Conservation (phyloP, 2,888 invertebrate genomes). For the Drosophila longiperda region DNA sequence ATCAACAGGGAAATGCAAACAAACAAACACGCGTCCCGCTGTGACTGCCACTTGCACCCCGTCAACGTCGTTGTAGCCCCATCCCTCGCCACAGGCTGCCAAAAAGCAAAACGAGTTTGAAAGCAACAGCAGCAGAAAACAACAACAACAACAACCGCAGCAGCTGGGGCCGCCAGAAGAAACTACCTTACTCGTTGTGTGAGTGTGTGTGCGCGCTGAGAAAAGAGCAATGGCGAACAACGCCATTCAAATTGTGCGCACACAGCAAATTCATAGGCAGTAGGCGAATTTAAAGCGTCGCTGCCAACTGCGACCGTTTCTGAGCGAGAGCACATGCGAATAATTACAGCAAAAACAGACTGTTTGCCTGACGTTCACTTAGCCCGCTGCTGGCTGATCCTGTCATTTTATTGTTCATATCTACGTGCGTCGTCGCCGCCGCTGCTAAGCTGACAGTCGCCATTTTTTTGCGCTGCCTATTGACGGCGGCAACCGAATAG, state of each 20-base stretch:
- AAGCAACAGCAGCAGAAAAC: slow-evolving; percentile 29
- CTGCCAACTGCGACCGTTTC: slow-evolving; percentile 4
- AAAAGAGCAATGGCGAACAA: slow-evolving; percentile 18
- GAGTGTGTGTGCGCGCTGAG: slow-evolving; percentile 1
- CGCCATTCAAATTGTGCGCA: slow-evolving; percentile 48
- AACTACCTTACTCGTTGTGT: slow-evolving; percentile 27
- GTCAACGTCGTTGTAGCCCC: slow-evolving; percentile 5
- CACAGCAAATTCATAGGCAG: slow-evolving; percentile 26
- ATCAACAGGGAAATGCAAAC: slow-evolving; percentile 17
- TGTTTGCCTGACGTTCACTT: slow-evolving; percentile 9
- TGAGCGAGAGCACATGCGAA: slow-evolving; percentile 37
- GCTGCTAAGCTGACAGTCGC: slow-evolving; percentile 63
- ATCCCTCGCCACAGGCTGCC: slow-evolving; percentile 11
- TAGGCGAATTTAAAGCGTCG: slow-evolving; percentile 34
- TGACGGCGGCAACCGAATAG: slow-evolving; percentile 11
- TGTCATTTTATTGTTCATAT: slow-evolving; percentile 29
- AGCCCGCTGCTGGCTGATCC: slow-evolving; percentile 44
- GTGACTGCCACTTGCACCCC: slow-evolving; percentile 30
- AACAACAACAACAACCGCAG: slow-evolving; percentile 12
- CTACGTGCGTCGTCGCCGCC: slow-evolving; percentile 13
- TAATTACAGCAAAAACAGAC: slow-evolving; percentile 16
- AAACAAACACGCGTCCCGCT: slow-evolving; percentile 24
- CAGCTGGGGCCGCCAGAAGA: slow-evolving; percentile 39
- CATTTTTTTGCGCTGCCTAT: slow-evolving; percentile 49
- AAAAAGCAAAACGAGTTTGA: slow-evolving; percentile 58